phyloP scores from a whole-genome alignment of 2,888 invertebrate genomes.

The Athalia cordata region DNA sequence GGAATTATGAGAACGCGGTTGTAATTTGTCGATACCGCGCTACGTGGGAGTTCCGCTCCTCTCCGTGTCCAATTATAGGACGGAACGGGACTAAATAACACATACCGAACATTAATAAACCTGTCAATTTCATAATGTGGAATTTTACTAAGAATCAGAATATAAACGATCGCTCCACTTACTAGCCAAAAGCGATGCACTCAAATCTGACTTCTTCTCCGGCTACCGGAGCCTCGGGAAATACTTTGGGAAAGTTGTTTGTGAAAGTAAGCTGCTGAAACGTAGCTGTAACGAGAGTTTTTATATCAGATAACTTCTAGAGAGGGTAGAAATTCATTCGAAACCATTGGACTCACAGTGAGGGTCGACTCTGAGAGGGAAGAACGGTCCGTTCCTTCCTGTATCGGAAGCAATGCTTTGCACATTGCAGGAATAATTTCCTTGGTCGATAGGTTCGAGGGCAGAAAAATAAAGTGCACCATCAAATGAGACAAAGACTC shows the following conservation, averaged over 20 bases:
- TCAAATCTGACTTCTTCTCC: slow-evolving; percentile 94
- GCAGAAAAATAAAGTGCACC: slow-evolving; percentile 96
- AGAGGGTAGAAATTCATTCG: background rate
- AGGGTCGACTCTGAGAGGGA: slow-evolving; percentile 86
- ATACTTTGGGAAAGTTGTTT: slow-evolving; percentile 96
- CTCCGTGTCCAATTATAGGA: slow-evolving; percentile 94
- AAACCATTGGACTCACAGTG: slow-evolving; percentile 78
- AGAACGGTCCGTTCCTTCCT: slow-evolving; percentile 93
- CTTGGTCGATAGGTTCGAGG: slow-evolving; percentile 91
- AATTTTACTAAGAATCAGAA: background rate
- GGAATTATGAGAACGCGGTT: slow-evolving; percentile 91
- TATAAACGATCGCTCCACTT: slow-evolving; percentile 68
- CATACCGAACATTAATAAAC: background rate
- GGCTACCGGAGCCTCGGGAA: slow-evolving; percentile 93
- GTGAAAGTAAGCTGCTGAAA: slow-evolving; percentile 94
- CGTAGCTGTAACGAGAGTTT: slow-evolving; percentile 77
- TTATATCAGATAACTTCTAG: slow-evolving; percentile 38
- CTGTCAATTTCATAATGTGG: slow-evolving; percentile 31
- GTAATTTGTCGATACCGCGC: slow-evolving; percentile 83
- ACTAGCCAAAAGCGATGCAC: slow-evolving; percentile 97
- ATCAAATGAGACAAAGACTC: slow-evolving; percentile 95
- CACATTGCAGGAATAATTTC: slow-evolving; percentile 94
- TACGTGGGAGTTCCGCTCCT: slow-evolving; percentile 83
- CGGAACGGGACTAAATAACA: slow-evolving; percentile 84
- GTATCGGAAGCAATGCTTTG: slow-evolving; percentile 90